Base-by-base conservation (phyloP, 2,797 vertebrate species). In the Microctenopoma lineatum region DNA sequence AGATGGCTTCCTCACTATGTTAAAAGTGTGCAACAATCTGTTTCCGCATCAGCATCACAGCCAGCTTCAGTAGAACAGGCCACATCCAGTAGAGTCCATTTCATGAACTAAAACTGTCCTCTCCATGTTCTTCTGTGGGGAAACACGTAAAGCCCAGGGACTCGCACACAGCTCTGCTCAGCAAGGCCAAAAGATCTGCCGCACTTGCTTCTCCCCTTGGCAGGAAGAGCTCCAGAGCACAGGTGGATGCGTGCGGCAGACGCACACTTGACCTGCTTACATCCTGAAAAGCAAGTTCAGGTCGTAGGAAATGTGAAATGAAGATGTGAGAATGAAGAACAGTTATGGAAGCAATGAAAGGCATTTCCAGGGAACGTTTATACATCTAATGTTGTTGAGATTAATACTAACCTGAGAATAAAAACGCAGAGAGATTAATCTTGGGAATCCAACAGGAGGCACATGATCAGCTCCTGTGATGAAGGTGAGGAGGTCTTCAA, bases 401-500 rank as follows among this genome's bases (percentile, higher is more conserved):
- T 5, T n/a, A 21, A 70, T 21, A 81, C 77, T 8, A 44, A 89
- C 92, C 75, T 88, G 90, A 41, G 88, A 67, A 72, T 90, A 92
- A 72, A 94, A 93, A 29, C 41, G 14, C 42, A 93, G 70, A 3
- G 78, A 81, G 60, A 91, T 81, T 21, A 45, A 57, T 21, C 57
- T 54, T 26, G 79, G 36, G 42, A 92, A 86, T 6, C 93, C 90
- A 26, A 90, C 74, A 18, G 81, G 73, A 69, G 90, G 92, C 45
- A 87, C 55, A 34, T 79, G 77, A 46, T 90, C 79, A 5, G 71
- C 54, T 70, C 88, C 92, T 5, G 89, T 91, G 75, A 92, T 73
- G 74, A 93, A 92, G 52, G 50, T 13, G 2, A 94, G 87, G 50
- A 93, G 81, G 36, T 93, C 90, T 68, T 90, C 80, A 47, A 92